Evolutionary conservation across 2,797 vertebrate species (phyloP), one percentile per base, ranked within the genome.

Genomic region (Gila robusta): DNA sequence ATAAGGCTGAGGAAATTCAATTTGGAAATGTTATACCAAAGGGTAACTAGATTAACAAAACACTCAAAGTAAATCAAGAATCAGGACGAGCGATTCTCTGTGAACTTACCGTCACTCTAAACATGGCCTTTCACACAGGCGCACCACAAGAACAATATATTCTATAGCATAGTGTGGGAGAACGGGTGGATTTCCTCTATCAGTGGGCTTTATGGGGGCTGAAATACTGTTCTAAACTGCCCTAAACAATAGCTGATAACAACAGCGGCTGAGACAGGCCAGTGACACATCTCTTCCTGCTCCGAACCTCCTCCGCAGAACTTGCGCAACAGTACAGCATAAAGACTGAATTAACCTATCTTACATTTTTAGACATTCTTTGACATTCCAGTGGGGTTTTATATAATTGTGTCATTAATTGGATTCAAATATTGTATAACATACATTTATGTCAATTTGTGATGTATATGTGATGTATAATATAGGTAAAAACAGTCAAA

Each of bases 31-130:
- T 86, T 86, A 81, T 81, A 73, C 44, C 41, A 86, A 86, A 86
- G 79, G 84, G 78, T 86, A 86, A 86, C 56, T 74, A 54, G 23
- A 86, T 86, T 81, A 86, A 73, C 56, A 39, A 81, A 86, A 86
- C 79, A 54, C 70, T 81, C 69, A 32, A 66, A 81, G 79, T 86
- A 86, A 86, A 86, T 81, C 78, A 81, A 81, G 78, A 81, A 73
- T 86, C 54, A 52, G 78, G 28, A 80, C 28, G 10, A 66, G 32
- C 54, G 44, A 74, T 80, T 70, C 64, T 70, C n/a, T 28, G 41
- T 32, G 54, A 86, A 47, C 44, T 66, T n/a, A 67, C 41, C 12
- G n/a, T 26, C 49, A 41, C 66, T 6, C 73, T 69, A 78, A 84
- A 78, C 64, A 69, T 6, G 10, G 14, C 5, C 54, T 39, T 52